Evolutionary conservation across 1,140 invertebrate genomes (phyloP).

Genomic region (Macrobrachium rosenbergii): DNA sequence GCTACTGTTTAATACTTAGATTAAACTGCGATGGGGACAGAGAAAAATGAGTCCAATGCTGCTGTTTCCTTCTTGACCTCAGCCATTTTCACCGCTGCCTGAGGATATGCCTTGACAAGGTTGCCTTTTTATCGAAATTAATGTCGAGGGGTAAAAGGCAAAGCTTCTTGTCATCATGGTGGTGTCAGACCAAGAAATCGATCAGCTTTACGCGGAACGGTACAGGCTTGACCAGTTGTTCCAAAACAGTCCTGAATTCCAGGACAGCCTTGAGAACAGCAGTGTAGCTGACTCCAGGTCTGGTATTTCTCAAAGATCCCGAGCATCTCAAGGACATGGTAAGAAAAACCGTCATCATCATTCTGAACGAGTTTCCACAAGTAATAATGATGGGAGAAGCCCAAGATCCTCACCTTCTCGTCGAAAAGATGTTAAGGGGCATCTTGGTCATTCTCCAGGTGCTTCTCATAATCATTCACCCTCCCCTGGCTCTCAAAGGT

Average conservation of each 20-base stretch:
- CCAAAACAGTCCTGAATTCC: constrained; percentile 49
- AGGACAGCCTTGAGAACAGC: constrained; percentile 56
- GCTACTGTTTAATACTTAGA: too few relatives aligned
- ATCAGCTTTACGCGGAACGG: constrained; percentile 50
- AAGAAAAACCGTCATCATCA: neutral
- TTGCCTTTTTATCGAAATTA: constrained; percentile 33
- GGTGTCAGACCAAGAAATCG: constrained; percentile 47
- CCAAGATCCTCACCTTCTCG: neutral
- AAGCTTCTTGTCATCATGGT: constrained; percentile 20
- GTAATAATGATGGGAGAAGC: neutral
- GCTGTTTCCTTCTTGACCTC: neutral
- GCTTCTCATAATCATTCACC: neutral
- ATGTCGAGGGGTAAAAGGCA: constrained; percentile 16
- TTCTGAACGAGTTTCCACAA: neutral
- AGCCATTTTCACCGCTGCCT: neutral
- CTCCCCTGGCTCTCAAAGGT: neutral
- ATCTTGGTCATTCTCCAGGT: neutral
- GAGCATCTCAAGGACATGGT: neutral
- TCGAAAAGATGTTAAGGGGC: neutral
- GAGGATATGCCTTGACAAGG: constrained; percentile 14
- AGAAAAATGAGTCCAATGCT: neutral
- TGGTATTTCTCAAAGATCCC: constrained; percentile 14
- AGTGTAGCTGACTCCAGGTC: constrained; percentile 29
- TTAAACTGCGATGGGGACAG: too few relatives aligned
- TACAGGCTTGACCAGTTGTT: constrained; percentile 37